These are phyloP conservation scores for Pachyuromys duprasi DNA, from an alignment of 2,797 vertebrate genomes.

Conservation along the genomic window DNA sequence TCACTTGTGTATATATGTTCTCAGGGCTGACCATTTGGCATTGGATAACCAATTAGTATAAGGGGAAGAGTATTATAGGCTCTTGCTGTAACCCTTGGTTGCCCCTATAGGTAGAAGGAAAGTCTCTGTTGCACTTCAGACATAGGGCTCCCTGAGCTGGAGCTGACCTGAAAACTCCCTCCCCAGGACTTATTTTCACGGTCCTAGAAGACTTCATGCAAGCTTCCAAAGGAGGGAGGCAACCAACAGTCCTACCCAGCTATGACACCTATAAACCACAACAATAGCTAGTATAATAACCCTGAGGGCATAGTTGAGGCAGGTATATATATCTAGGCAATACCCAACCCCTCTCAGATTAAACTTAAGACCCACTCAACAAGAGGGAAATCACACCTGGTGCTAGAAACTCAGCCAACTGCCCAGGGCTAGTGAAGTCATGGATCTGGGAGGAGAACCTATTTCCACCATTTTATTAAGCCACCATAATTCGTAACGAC, in stretches of 20 bases:
- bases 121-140: neutral
- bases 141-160: neutral
- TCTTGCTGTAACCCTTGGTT: neutral
- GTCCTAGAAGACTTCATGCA: neutral
- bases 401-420: neutral
- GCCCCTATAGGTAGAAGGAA: neutral
- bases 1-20: neutral
- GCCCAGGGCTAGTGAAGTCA: neutral
- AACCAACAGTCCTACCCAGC: neutral
- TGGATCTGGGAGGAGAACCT: neutral
- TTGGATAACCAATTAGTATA: neutral
- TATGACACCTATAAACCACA: neutral
- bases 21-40: neutral
- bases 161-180: neutral
- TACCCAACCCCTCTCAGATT: neutral
- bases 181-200: neutral
- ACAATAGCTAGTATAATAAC: neutral
- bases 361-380: neutral
- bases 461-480: neutral
- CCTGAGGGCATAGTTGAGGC: neutral
- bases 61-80: neutral
- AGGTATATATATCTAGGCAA: neutral
- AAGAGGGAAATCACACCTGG: neutral
- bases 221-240: neutral
- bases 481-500: neutral